Base-by-base conservation (phyloP, 2,888 invertebrate species). In the Esperia sulphurella region DNA sequence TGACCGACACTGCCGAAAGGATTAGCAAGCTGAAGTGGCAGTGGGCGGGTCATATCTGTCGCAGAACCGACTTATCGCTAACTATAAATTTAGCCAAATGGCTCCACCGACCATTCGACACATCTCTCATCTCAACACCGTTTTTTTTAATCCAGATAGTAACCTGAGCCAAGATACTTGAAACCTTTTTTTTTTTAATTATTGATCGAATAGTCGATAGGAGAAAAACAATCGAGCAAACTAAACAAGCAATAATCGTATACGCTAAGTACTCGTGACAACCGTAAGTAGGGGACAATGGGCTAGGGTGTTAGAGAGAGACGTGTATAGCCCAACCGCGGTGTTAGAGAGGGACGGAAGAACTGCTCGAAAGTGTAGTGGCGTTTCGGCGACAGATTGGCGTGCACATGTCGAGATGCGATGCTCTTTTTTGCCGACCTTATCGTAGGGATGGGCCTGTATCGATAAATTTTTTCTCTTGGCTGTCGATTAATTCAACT, bases 341-440 rank as follows among this genome's bases (percentile, higher is more conserved):
- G 9, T 5, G 69, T 52, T 50, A 41, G 73, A 77, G 39, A 28
- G 74, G 53, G 80, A 79, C 0, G 50, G 54, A 7, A 29, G 54
- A 63, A 59, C 64, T 70, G 72, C 67, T 71, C 71, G 61, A 70
- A 29, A 37, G 71, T 73, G 75, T 70, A 78, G 73, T 78, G 75
- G 76, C 75, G 77, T 78, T 75, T 76, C 76, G 78, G 74, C 87
- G 88, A 88, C 88, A 88, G 88, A 89, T 89, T 89, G 88, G 74
- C 80, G 83, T 81, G 82, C 88, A 89, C 88, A 89, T 89, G 88
- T 84, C 84, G 82, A 72, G 81, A 75, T 75, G 76, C 79, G 87
- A 83, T 88, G 88, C 77, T 84, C 88, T 88, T 88, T 88, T 75
- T 72, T 68, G 83, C 82, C 61, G 78, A 75, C 67, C 76, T 68